Evolutionary conservation across 2,888 invertebrate species (phyloP).

Genomic region (Heliconius aoede): DNA sequence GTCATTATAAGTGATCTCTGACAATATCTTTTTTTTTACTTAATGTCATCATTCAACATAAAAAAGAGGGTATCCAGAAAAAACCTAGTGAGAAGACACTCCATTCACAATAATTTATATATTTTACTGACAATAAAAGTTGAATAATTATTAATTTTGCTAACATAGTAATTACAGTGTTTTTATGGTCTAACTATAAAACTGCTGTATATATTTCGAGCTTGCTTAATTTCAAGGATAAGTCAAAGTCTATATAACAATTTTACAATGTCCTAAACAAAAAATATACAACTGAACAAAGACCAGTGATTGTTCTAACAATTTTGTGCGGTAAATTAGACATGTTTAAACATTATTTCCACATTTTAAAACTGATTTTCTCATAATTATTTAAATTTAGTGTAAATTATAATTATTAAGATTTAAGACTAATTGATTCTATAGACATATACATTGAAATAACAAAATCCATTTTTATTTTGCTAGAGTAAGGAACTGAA

Average conservation of each 20-base stretch:
- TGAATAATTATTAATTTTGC: not conserved
- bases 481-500: not conserved
- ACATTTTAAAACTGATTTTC: not conserved
- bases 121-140: not conserved
- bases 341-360: not conserved
- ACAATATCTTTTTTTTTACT: no score
- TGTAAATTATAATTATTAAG: no score
- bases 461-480: not conserved
- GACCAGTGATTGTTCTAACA: not conserved
- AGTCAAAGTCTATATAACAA: slow-evolving; percentile 18
- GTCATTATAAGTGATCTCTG: no score
- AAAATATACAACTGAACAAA: slow-evolving; percentile 10
- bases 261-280: not conserved
- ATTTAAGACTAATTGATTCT: no score
- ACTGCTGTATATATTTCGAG: not conserved
- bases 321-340: not conserved
- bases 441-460: not conserved
- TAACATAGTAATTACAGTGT: slow-evolving; percentile 1
- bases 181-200: slow-evolving; percentile 7
- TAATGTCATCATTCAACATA: no score
- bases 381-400: not conserved
- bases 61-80: not conserved
- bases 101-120: not conserved
- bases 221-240: slow-evolving; percentile 14
- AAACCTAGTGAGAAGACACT: not conserved